Evolutionary conservation across 1,140 invertebrate genomes (phyloP).

Genomic region (Carposina sasakii): DNA sequence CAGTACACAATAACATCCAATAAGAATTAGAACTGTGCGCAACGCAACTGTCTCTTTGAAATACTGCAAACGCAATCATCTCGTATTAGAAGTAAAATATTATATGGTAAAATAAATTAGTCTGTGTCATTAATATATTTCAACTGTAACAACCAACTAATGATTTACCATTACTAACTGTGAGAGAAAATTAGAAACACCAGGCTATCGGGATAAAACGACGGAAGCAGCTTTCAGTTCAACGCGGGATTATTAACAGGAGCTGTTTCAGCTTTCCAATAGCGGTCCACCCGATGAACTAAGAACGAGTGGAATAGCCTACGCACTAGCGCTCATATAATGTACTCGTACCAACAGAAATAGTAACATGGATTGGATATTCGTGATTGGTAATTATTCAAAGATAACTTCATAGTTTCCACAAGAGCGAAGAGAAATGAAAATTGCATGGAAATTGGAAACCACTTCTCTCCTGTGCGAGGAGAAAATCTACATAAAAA

Average conservation of each 20-base stretch:
- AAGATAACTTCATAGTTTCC: no score
- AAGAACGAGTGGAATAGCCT: no score
- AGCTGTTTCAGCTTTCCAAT: conserved; percentile 45
- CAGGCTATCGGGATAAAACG: conserved; percentile 41
- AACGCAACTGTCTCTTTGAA: no score
- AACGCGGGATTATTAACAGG: conserved; percentile 49
- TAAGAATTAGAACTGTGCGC: no score
- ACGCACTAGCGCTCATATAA: conserved; percentile 11
- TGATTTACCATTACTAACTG: conserved; percentile 16
- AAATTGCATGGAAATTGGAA: no score
- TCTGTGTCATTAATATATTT: background rate
- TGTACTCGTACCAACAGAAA: no score
- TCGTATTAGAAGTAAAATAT: background rate
- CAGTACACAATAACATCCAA: background rate
- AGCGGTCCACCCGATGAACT: conserved; percentile 32
- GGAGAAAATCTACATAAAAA: no score
- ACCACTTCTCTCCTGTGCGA: no score
- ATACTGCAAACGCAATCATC: no score
- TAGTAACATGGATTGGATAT: no score
- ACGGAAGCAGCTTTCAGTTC: conserved; percentile 52
- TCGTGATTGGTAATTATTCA: no score
- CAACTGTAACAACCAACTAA: conserved; percentile 1
- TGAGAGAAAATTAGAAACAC: conserved; percentile 54
- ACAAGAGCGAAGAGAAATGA: no score
- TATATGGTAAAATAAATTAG: background rate